Base-by-base conservation (phyloP, 2,888 invertebrate genomes). In the Cinara cedri region DNA sequence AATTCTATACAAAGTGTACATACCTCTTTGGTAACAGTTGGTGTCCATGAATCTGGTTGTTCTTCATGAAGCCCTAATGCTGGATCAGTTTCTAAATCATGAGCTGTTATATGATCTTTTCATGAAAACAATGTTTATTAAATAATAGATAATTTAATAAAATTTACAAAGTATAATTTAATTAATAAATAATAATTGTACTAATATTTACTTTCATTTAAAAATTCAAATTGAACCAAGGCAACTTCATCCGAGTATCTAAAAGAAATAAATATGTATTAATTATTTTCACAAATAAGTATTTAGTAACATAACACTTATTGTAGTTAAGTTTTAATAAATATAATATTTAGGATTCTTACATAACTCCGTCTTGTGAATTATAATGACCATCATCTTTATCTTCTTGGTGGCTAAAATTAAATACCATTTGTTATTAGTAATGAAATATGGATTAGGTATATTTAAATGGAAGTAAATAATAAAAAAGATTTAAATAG, bases 41-140 rank as follows among this genome's bases (percentile, higher is more conserved):
- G 93, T 19, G 94, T 94, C 97, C 97, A 98, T 0, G 95, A 95
- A 84, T 98, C 97, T 0, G 95, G 93, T 85, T 98, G 97, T 26
- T 90, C 90, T 57, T 92, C 91, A 9, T 92, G 92, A 60, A 97
- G 88, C 10, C 94, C 93, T 78, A 97, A 87, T 72, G 89, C 88
- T 0, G 93, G 91, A 85, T 97, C 95, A 6, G 93, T 91, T 68
- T 95, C 95, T 65, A 96, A 88, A 84, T 94, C 93, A 63, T 91
- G 90, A 0, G 92, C 89, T 0, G 91, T 92, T 70, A 94, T 88
- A 71, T 90, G 91, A 57, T 82, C 87, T 87, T 81, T 54, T n/a
- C 6, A 24, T 83, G 82, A 75, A 72, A 21, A 65, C 49, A 51
- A 65, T 1, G 19, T 14, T 57, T 49, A 70, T 42, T 81, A 63